Percentiles rank a stretch among this genome's conserved stretches.
phyloP scores from a whole-genome alignment of 2,888 invertebrate genomes.

The Latrodectus hesperus region DNA sequence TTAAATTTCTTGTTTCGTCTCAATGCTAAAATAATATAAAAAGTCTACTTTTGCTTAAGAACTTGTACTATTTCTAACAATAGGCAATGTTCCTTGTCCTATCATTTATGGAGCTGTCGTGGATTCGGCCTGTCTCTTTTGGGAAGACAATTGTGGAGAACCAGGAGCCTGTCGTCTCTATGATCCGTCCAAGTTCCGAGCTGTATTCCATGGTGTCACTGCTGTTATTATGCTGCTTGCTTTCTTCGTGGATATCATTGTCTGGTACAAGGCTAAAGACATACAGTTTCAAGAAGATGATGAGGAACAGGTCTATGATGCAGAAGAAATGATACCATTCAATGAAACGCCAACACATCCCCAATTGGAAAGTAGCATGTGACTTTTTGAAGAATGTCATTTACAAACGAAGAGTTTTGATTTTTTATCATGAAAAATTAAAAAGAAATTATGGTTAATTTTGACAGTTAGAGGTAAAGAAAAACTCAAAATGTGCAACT shows the following conservation, averaged over 20 bases:
- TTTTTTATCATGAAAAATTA: no score
- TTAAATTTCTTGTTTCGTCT: no score
- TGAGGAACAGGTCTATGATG: constrained; percentile 67
- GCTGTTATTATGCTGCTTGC: constrained; percentile 89
- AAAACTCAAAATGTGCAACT: no score
- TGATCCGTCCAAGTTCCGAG: constrained; percentile 87
- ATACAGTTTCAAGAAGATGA: constrained; percentile 82
- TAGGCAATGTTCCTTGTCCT: constrained; percentile 93
- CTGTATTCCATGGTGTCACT: constrained; percentile 89
- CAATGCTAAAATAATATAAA: no score
- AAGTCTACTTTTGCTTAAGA: no score
- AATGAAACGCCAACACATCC: constrained; percentile 40
- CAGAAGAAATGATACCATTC: constrained; percentile 68
- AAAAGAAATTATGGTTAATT: no score
- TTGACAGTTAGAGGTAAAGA: no score
- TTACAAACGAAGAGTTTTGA: no score
- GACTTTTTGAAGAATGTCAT: background rate
- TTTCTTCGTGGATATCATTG: constrained; percentile 89
- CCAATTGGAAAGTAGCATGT: constrained; percentile 57
- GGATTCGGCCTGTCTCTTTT: constrained; percentile 91
- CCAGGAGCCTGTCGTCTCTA: constrained; percentile 90
- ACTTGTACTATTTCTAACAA: constrained; percentile 36
- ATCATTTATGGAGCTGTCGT: constrained; percentile 94
- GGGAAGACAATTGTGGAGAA: constrained; percentile 87
- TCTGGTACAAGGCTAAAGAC: constrained; percentile 91